Percentiles rank a stretch among this genome's conserved stretches.
These are phyloP conservation scores for Phaethon lepturus DNA, from an alignment of 2,113 vertebrate species.

Conservation along the genomic window DNA sequence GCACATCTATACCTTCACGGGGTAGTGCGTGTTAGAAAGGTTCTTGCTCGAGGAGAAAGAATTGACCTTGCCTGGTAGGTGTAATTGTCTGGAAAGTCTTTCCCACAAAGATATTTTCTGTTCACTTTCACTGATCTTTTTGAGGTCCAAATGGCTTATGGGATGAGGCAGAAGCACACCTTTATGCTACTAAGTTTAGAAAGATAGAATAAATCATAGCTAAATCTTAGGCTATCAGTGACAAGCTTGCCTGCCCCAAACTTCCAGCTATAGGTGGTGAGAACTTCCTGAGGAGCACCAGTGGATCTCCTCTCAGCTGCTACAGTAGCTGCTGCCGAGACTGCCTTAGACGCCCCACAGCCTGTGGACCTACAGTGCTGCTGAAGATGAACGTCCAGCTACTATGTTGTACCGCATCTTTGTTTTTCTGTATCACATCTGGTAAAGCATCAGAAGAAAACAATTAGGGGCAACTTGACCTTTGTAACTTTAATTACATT, in stretches of 20 bases:
- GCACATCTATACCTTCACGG: rapidly evolving
- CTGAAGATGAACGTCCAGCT: background rate
- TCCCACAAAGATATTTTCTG: background rate
- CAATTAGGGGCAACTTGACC: background rate
- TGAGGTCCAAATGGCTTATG: background rate
- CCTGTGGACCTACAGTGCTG: background rate
- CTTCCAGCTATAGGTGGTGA: background rate
- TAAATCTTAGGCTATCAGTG: background rate
- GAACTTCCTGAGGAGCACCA: background rate
- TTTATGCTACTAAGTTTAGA: background rate
- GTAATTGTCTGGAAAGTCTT: background rate
- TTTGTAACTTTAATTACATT: background rate
- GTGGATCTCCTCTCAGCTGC: background rate
- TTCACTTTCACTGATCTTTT: background rate
- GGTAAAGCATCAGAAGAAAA: background rate
- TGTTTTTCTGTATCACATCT: background rate
- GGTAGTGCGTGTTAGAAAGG: background rate
- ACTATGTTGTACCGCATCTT: background rate
- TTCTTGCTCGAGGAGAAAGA: background rate
- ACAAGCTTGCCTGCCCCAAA: background rate
- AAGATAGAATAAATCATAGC: background rate
- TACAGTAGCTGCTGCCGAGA: rapidly evolving
- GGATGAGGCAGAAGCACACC: background rate
- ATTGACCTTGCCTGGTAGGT: background rate
- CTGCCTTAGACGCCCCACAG: background rate